Base-by-base conservation (phyloP, 2,888 invertebrate genomes). In the Anodontia alba region DNA sequence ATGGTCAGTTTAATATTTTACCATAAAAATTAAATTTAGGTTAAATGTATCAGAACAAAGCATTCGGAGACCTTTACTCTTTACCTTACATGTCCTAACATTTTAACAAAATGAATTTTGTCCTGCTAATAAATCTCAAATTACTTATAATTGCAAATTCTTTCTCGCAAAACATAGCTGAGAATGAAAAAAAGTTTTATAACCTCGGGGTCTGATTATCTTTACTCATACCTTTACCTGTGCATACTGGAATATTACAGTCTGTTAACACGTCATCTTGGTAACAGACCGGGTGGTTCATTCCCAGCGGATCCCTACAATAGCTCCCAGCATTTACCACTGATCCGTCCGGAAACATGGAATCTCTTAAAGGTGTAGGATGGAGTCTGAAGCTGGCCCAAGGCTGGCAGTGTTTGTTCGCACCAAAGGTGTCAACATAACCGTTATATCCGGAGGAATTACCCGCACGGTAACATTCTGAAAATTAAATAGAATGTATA, bases 401-500 rank as follows among this genome's bases (percentile, higher is more conserved):
- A n/a, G 36, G 31, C 3, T 68, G 57, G 49, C 75, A 75, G n/a
- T 36, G 42, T 20, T n/a, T 31, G 36, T 49, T 49, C n/a, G 33
- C n/a, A 7, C 51, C 49, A 1, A 36, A 26, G 31, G 17, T 68
- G 36, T 31, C 33, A 31, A 75, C 68, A 38, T 68, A 67, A 1
- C 75, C 75, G 36, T 67, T 68, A 20, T 75, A 75, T 46, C 36
- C 33, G 8, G 23, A 12, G n/a, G 38, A 57, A 23, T 66, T 75
- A 1, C 68, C 75, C 12, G 29, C 12, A 36, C 36, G 68, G 23
- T 68, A 75, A 46, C 75, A 75, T 54, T 75, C 75, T 75, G 46
- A 12, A 66, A 72, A 23, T 17, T 15, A 29, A 54, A 54, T 5
- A 49, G n/a, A n/a, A 54, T 10, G 15, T 15, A 10, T 10, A 42